These are phyloP conservation scores for Archocentrus centrarchus DNA, from an alignment of 2,113 vertebrate genomes.

Conservation along the genomic window DNA sequence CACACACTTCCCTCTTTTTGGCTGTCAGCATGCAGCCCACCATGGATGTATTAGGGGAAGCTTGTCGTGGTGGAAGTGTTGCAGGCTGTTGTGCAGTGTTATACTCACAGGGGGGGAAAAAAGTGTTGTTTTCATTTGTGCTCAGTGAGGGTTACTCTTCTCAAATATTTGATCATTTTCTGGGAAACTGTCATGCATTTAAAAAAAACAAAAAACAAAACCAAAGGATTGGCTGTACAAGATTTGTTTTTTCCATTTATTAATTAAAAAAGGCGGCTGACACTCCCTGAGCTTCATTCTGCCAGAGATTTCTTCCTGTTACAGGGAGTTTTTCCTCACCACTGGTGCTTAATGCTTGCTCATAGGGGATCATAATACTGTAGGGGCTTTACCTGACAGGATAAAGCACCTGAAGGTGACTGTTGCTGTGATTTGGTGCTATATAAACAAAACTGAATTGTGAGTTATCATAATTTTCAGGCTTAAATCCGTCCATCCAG, in stretches of 20 bases:
- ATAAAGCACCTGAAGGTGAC: neutral
- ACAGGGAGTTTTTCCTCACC: neutral
- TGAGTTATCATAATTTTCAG: neutral
- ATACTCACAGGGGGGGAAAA: neutral
- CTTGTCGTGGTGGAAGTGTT: neutral
- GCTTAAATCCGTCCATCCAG: too few relatives aligned
- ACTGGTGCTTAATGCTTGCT: neutral
- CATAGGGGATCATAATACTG: neutral
- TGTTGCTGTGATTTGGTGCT: neutral
- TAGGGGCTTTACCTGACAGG: neutral
- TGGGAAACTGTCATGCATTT: neutral
- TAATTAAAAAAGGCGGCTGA: too few relatives aligned
- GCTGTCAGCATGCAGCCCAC: slow-evolving; percentile 81
- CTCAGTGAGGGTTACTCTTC: neutral
- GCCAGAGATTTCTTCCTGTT: neutral
- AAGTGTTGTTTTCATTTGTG: slow-evolving; percentile 1
- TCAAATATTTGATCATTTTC: neutral
- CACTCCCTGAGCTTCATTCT: neutral
- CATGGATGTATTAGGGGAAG: slow-evolving; percentile 65
- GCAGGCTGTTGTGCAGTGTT: neutral
- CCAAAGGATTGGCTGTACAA: neutral
- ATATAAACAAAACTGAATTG: neutral
- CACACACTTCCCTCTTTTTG: slow-evolving; percentile 85
- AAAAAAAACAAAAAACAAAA: neutral
- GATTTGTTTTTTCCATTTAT: neutral